Conservation (phyloP, 2,888 invertebrate species). For the Marronus borbonicus region DNA sequence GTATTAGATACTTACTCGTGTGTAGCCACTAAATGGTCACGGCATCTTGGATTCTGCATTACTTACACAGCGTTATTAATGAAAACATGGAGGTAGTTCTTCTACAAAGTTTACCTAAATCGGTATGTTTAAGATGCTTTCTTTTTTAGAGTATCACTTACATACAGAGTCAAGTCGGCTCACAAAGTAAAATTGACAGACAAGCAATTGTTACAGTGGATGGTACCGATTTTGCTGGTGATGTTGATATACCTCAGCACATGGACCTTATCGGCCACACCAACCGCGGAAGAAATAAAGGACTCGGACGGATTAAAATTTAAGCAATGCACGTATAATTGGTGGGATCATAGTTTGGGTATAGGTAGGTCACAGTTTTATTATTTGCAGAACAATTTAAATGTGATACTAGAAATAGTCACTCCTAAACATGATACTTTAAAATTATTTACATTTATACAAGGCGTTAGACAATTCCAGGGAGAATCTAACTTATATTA, state of each 20-base stretch:
- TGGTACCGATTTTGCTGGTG: conserved; percentile 91
- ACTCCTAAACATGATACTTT: too few species aligned
- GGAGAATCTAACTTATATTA: too few species aligned
- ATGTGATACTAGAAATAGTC: too few species aligned
- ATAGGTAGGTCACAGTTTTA: conserved; percentile 75
- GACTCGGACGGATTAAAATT: conserved; percentile 86
- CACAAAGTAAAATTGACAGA: conserved; percentile 94
- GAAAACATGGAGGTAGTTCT: conserved; percentile 92
- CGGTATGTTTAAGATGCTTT: conserved; percentile 29
- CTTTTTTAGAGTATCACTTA: conserved; percentile 85
- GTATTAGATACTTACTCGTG: conserved; percentile 89
- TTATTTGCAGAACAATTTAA: too few species aligned
- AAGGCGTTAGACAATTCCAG: too few species aligned
- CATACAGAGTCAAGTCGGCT: conserved; percentile 93
- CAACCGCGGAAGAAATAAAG: conserved; percentile 84
- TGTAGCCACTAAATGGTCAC: conserved; percentile 92
- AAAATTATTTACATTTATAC: too few species aligned
- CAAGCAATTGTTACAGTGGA: conserved; percentile 93
- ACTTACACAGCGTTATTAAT: conserved; percentile 93
- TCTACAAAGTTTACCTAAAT: not conserved
- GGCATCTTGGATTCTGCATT: conserved; percentile 93
- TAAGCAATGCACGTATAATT: conserved; percentile 91
- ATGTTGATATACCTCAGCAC: conserved; percentile 91
- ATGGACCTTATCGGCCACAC: conserved; percentile 92
- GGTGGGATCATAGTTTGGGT: conserved; percentile 96